A percentile compares a stretch with the other conserved stretches of the same genome.
These are phyloP conservation scores for Arvicanthis niloticus DNA, from an alignment of 2,113 vertebrate species.

Conservation along the genomic window DNA sequence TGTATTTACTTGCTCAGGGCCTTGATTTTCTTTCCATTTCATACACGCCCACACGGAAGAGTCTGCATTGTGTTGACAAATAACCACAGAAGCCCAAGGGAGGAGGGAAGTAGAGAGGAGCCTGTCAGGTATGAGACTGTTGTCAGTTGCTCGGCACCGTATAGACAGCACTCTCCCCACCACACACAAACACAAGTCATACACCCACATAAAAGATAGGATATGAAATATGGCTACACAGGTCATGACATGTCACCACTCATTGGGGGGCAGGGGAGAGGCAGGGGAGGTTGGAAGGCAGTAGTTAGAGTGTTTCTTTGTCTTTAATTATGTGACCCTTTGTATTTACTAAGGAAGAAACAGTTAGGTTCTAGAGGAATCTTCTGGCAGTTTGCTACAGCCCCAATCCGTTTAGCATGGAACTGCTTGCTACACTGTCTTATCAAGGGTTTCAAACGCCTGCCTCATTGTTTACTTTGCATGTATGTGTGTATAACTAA, in stretches of 20 bases:
- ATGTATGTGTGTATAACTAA: not conserved
- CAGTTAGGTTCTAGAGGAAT: not conserved
- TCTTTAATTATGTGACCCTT: not conserved
- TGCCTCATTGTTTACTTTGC: not conserved
- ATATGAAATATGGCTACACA: not conserved
- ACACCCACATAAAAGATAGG: not conserved
- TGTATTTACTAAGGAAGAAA: not conserved
- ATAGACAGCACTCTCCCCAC: conserved; percentile 53
- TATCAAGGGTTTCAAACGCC: not conserved
- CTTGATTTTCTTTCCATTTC: conserved; percentile 84
- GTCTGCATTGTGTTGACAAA: conserved; percentile 85
- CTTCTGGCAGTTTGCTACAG: not conserved
- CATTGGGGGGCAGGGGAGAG: not conserved
- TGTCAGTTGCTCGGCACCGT: conserved; percentile 81
- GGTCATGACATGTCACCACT: not conserved
- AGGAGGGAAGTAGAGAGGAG: conserved; percentile 73
- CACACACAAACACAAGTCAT: conserved; percentile 20
- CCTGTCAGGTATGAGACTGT: conserved; percentile 83
- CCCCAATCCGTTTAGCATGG: not conserved
- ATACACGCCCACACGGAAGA: conserved; percentile 81
- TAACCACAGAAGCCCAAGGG: conserved; percentile 83
- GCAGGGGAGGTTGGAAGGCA: not conserved
- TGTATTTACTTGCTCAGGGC: conserved; percentile 82
- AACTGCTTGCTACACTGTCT: not conserved
- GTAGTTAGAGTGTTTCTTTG: not conserved